Base-by-base conservation (phyloP, 2,113 vertebrate genomes). In the Loxodonta africana region DNA sequence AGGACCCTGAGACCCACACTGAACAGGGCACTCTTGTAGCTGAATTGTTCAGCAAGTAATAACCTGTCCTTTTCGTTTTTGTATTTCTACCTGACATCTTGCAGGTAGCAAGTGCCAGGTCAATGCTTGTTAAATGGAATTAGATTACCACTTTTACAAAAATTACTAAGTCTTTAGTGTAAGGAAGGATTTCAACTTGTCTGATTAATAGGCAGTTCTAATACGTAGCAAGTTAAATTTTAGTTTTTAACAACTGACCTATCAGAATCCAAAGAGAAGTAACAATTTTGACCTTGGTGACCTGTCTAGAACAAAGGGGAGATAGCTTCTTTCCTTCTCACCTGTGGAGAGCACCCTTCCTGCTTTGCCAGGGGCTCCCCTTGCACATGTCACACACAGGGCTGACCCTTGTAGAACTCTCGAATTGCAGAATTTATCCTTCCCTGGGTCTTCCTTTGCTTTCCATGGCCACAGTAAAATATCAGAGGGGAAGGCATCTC, bases 11-110 rank as follows among this genome's bases (percentile, higher is more conserved):
- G 71, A 65, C 21, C 26, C 51, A 30, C 14, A 4, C 0, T 6
- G 65, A 18, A 51, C 53, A 46, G 4, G 8, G 7, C 33, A 6
- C 0, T 17, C 0, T 18, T 1, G 0, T 25, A 12, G 8, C 18
- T 28, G 12, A 82, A 30, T 11, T 78, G n/a, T 6, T 84, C 8
- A 6, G 46, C 26, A 63, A 44, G 78, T 15, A 26, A 62, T 69
- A 37, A 37, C 37, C 17, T 6, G 30, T 48, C 60, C 33, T 23
- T 60, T 44, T 89, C 6, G 18, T 25, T 73, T 84, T 60, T 21
- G 4, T 0, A 0, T n/a, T 78, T 41, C 80, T 23, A 4, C 51
- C 48, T 57, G 83, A 71, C 21, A 23, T 44, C 3, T 0, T 10
- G 10, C 11, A 18, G 28, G 9, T 1, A 33, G 78, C 57, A 77